Base-by-base conservation (phyloP, 2,888 invertebrate species). In the Drosophila setosimentum region DNA sequence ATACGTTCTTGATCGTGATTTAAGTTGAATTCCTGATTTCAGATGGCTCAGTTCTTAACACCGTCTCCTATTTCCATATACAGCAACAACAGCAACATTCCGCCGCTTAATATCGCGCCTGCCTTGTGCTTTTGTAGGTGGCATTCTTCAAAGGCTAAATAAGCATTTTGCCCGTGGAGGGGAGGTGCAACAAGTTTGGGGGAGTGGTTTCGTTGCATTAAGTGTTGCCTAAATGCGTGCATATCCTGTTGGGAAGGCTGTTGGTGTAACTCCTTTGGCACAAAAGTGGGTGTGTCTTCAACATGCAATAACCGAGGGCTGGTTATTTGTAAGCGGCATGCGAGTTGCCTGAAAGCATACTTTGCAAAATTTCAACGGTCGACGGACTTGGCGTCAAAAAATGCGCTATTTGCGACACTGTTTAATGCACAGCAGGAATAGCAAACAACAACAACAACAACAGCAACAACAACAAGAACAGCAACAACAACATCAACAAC, bases 401-500 rank as follows among this genome's bases (percentile, higher is more conserved):
- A 66, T 82, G 80, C 80, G 70, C 85, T 73, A 82, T 85, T 82
- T 68, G 63, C 82, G 82, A 82, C 85, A 82, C 85, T 79, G 72
- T 84, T 82, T 75, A 82, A 78, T 75, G 78, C 76, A 49, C 21
- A 10, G 18, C n/a, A 61, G 63, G 58, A 61, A 60, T 66, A 80
- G 51, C 64, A 63, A 49, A 53, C 68, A 54, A 63, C 63, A 68
- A 59, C 66, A 78, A 51, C 35, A 65, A 30, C 53, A 57, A 42
- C 45, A 68, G 35, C 24, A 68, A 3, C 8, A 71, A 42, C 18
- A 50, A 27, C 48, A 27, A 24, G 10, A 33, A 3, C 21, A 45
- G 6, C 21, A 42, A 21, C 3, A 3, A 6, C 2, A 35, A 18
- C 13, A 16, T 3, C 35, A 37, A 7, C 3, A 42, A 21, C 3